Evolutionary conservation across 2,888 invertebrate genomes (phyloP), one percentile per base, ranked within the genome.

Genomic region (Harpagoxenus sublaevis): DNA sequence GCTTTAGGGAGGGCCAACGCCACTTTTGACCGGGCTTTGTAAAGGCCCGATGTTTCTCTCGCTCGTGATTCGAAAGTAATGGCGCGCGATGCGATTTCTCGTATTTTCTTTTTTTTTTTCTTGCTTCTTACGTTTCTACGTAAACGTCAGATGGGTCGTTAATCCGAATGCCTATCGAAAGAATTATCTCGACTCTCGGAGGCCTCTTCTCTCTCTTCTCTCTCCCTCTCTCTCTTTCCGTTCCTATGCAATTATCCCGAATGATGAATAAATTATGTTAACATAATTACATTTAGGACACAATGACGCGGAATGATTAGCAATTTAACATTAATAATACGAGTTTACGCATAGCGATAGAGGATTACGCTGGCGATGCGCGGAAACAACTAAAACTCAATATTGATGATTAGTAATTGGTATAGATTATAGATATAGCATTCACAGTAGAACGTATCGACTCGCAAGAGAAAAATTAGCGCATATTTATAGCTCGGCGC

Each of bases 11-110:
- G 77, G 66, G 66, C 35, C 35, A 57, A 45, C 73, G 57, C 79
- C 57, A 79, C 79, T 79, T 79, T 79, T 71, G 57, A 79, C 79
- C 74, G 39, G 60, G 60, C 39, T 81, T 60, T 81, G 60, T 73
- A 60, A 35, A 73, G 45, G 23, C 60, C 45, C 73, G 57, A 31
- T 51, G 60, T 81, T 60, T 60, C 74, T 79, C 79, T 18, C 60
- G 48, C 74, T 48, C 79, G 79, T 18, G 57, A 79, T 73, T 23
- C 79, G 60, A 51, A 48, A 73, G 79, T 73, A 81, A 73, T 45
- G 79, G 57, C 45, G 57, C 55, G 73, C 79, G 75, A 51, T 63
- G 45, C 60, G 28, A 78, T 78, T 70, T 70, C 45, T 23, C 73
- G 79, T 73, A 31, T 73, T 73, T 62, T 15, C 31, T 39, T 8